Base-by-base conservation (phyloP, 2,113 vertebrate genomes). In the Cebus imitator region DNA sequence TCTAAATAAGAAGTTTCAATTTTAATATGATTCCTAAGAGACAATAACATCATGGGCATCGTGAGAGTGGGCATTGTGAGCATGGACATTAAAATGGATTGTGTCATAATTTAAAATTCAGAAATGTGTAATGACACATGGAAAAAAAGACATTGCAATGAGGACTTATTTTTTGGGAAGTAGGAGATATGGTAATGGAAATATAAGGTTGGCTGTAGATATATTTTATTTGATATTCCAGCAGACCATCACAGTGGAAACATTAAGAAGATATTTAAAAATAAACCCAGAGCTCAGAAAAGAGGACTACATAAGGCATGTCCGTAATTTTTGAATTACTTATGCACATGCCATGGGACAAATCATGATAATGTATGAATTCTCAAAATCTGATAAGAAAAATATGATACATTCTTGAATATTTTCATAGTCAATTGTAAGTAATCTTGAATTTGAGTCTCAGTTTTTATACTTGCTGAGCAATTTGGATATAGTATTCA, bases 271-370 rank as follows among this genome's bases (percentile, higher is more conserved):
- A 21, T 40, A 58, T 64, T n/a, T 61, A 2, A 30, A 81, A 58
- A 25, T 66, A n/a, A 87, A 40, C 18, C 5, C 81, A 1, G 27
- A 84, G 8, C 12, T 70, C 25, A 58, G 43, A 76, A 5, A 7
- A 86, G 11, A 91, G 13, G 4, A 2, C 3, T 57, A 5, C 6
- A 13, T 30, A 6, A 50, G 20, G 1, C 25, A 32, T 3, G 1
- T 1, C 1, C 58, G 16, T 52, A 43, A 43, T 79, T 87, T 45
- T 43, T 32, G 21, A 66, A 58, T 92, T 75, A 14, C 5, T 25
- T 2, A 13, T 0, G 0, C 5, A 43, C 3, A 17, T 78, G 17
- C 4, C 10, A 13, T 5, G 37, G 23, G 2, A 10, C 1, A 78
- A 90, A 84, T 14, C 6, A 18, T 48, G 20, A 48, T 43, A 5